phyloP scores from a whole-genome alignment of 2,888 invertebrate species.

The Esperia sulphurella region DNA sequence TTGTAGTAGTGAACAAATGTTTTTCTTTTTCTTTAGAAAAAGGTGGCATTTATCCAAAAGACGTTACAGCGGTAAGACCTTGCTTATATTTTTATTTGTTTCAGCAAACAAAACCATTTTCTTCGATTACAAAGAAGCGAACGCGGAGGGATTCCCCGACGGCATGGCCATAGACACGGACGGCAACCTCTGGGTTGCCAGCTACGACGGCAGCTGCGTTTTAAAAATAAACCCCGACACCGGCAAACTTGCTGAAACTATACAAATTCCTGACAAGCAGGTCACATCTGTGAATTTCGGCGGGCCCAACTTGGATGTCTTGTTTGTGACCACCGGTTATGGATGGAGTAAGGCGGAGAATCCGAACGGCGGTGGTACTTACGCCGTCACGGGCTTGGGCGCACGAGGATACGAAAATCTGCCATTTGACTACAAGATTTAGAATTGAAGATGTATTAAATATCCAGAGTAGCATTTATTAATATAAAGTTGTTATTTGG shows the following conservation, averaged over 20 bases:
- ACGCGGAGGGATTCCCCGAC: conserved; percentile 75
- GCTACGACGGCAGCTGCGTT: conserved; percentile 81
- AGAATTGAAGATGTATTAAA: background rate
- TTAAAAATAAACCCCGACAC: conserved; percentile 75
- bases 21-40: no score
- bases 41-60: no score
- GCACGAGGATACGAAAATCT: conserved; percentile 55
- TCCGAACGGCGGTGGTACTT: conserved; percentile 67
- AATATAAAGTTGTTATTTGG: no score
- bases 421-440: background rate
- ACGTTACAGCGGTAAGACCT: no score
- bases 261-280: conserved; percentile 78
- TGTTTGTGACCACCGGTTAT: conserved; percentile 82
- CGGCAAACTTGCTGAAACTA: conserved; percentile 75
- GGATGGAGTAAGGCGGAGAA: conserved; percentile 58
- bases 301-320: conserved; percentile 82
- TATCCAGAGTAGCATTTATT: no score
- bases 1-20: no score
- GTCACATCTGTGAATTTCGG: conserved; percentile 87
- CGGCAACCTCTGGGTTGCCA: conserved; percentile 87
- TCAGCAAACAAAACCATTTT: conserved; percentile 79
- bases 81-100: conserved; percentile 26
- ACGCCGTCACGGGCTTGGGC: conserved; percentile 72
- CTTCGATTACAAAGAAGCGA: conserved; percentile 75
- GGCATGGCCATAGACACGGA: conserved; percentile 88